Percentiles rank a stretch among this genome's conserved stretches.
These are phyloP conservation scores for Brenthis hecate DNA, from an alignment of 2,888 invertebrate genomes.

Conservation along the genomic window DNA sequence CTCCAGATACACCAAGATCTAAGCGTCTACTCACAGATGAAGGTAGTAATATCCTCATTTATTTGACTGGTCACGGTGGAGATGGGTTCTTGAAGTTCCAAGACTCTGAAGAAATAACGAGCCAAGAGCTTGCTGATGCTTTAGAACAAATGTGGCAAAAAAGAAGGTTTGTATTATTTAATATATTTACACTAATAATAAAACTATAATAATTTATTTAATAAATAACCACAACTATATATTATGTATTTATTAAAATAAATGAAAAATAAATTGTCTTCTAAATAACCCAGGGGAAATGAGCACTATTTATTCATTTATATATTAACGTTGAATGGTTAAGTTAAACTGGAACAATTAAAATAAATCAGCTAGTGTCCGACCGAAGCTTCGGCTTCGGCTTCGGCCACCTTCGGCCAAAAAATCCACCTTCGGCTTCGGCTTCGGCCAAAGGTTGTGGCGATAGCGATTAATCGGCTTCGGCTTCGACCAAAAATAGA, in stretches of 20 bases:
- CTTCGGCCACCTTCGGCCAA: too few relatives aligned
- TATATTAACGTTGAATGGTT: too few relatives aligned
- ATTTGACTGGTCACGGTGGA: conserved; percentile 98
- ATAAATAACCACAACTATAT: not conserved
- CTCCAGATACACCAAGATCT: conserved; percentile 96
- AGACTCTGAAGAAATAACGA: conserved; percentile 99
- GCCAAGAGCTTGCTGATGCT: conserved; percentile 98
- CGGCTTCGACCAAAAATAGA: too few relatives aligned
- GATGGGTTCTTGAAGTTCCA: conserved; percentile 99
- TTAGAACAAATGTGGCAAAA: conserved; percentile 99
- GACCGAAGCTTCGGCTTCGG: too few relatives aligned
- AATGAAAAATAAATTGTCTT: too few relatives aligned
- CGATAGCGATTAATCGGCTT: too few relatives aligned
- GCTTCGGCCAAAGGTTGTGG: too few relatives aligned
- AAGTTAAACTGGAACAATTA: too few relatives aligned
- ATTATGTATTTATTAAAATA: too few relatives aligned
- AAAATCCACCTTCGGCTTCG: too few relatives aligned
- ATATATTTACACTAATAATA: not conserved
- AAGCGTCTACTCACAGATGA: conserved; percentile 97
- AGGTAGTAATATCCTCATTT: conserved; percentile 97
- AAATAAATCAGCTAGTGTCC: too few relatives aligned
- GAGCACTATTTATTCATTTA: not conserved
- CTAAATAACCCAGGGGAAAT: not conserved
- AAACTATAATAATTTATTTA: not conserved
- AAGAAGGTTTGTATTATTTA: conserved; percentile 83